Percentiles rank a stretch among this genome's conserved stretches.
Evolutionary conservation across 2,113 vertebrate species (phyloP).

Genomic region (Cryptotis parvus): DNA sequence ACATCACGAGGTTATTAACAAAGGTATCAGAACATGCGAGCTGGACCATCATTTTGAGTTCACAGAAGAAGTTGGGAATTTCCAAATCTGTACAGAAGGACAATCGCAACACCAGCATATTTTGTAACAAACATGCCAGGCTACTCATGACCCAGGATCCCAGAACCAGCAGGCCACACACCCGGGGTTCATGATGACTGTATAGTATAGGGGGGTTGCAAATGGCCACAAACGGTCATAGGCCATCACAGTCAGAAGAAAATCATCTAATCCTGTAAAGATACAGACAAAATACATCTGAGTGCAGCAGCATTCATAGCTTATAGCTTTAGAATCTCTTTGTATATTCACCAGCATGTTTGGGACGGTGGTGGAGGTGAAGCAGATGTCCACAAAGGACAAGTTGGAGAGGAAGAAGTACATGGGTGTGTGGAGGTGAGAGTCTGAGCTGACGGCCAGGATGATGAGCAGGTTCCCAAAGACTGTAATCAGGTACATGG

Average conservation of each 20-base stretch:
- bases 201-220: not conserved
- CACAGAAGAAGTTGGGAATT: constrained; percentile 56
- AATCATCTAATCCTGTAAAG: not conserved
- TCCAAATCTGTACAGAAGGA: not conserved
- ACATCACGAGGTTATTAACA: constrained; percentile 1
- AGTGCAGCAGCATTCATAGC: not conserved
- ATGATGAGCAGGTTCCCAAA: not conserved
- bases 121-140: not conserved
- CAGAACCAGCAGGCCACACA: not conserved
- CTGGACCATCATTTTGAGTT: constrained; percentile 35
- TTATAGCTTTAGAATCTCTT: too few species aligned
- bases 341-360: too few species aligned
- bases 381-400: not conserved
- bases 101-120: not conserved
- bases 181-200: not conserved
- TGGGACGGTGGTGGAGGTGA: too few species aligned
- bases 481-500: not conserved
- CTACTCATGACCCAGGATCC: not conserved
- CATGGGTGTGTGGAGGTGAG: not conserved
- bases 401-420: not conserved
- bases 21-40: constrained; percentile 43
- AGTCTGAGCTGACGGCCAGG: not conserved
- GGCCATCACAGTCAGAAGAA: not conserved
- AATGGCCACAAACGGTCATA: not conserved
- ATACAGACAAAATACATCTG: not conserved